Percentiles rank a stretch among this genome's conserved stretches.
Conservation (phyloP, 1,140 invertebrate species). For the Elymnias hypermnestra region DNA sequence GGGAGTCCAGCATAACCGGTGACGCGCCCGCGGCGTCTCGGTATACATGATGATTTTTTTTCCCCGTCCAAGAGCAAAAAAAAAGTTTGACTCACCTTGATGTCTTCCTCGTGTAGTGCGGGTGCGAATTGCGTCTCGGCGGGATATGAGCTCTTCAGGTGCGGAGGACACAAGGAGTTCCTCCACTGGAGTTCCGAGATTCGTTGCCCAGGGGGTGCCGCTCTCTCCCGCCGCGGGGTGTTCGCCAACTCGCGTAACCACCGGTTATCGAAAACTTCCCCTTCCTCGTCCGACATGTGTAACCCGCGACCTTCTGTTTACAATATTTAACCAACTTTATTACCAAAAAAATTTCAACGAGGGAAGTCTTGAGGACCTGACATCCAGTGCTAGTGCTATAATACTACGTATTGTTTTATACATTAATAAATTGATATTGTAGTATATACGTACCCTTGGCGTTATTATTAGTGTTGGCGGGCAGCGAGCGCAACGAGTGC, state of each 20-base stretch:
- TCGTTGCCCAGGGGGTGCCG: slow-evolving; percentile 26
- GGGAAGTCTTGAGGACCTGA: too few relatives aligned
- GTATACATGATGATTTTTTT: too few relatives aligned
- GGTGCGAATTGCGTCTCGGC: slow-evolving; percentile 86
- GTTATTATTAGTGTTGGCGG: slow-evolving; percentile 22
- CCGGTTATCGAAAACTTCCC: slow-evolving; percentile 87
- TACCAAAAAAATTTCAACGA: too few relatives aligned
- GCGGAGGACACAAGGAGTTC: slow-evolving; percentile 91
- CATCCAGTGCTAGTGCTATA: too few relatives aligned
- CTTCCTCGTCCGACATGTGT: slow-evolving; percentile 88
- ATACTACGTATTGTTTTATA: too few relatives aligned
- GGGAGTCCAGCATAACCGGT: too few relatives aligned
- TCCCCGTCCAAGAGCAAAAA: too few relatives aligned
- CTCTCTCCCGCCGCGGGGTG: slow-evolving; percentile 38
- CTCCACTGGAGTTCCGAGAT: slow-evolving; percentile 84
- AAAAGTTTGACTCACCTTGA: slow-evolving; percentile 80
- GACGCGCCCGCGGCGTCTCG: too few relatives aligned
- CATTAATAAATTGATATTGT: too few relatives aligned
- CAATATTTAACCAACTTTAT: too few relatives aligned
- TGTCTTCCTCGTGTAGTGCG: slow-evolving; percentile 82
- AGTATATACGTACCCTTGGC: slow-evolving; percentile 47
- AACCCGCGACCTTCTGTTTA: slow-evolving; percentile 75
- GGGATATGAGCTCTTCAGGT: slow-evolving; percentile 92
- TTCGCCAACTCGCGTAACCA: slow-evolving; percentile 82
- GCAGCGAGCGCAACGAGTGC: slow-evolving; percentile 52